Percentiles rank a stretch among this genome's conserved stretches.
These are phyloP conservation scores for Astreopora myriophthalma DNA, from an alignment of 64 coral and sea anemone genomes.

Conservation along the genomic window DNA sequence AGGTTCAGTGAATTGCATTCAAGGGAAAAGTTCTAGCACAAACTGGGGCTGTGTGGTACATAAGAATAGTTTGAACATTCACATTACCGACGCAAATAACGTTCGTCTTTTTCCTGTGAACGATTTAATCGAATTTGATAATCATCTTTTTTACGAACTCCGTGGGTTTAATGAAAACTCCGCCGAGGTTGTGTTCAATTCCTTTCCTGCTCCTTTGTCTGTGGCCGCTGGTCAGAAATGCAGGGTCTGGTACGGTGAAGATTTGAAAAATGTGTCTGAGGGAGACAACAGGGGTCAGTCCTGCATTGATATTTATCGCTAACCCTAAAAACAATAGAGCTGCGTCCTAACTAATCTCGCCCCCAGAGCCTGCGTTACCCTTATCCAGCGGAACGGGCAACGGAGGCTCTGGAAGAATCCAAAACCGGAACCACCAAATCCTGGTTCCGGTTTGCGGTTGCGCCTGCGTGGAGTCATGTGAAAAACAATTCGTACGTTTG, in stretches of 20 bases:
- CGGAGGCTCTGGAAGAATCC: too few relatives aligned
- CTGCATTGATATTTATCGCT: conserved; percentile 3
- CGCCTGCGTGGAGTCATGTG: too few relatives aligned
- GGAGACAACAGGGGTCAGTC: background rate
- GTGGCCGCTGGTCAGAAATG: background rate
- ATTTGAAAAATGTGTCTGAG: background rate
- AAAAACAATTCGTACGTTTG: too few relatives aligned
- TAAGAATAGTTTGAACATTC: background rate
- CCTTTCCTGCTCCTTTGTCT: background rate
- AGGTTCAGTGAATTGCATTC: background rate
- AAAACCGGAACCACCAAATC: too few relatives aligned
- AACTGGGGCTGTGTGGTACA: background rate
- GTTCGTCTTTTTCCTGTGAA: background rate
- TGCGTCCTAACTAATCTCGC: too few relatives aligned
- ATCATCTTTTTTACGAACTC: background rate
- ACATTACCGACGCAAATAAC: background rate
- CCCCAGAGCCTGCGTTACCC: too few relatives aligned
- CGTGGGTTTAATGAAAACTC: background rate
- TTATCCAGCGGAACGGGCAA: too few relatives aligned
- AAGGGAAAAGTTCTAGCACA: background rate
- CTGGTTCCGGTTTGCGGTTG: too few relatives aligned
- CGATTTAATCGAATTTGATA: background rate
- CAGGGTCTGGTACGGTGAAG: conserved; percentile 14
- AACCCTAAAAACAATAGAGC: too few relatives aligned
- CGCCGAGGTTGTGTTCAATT: background rate